A percentile compares a stretch with the other conserved stretches of the same genome.
Conservation (phyloP, 2,888 invertebrate species). For the Coelogynopora nodosa region DNA sequence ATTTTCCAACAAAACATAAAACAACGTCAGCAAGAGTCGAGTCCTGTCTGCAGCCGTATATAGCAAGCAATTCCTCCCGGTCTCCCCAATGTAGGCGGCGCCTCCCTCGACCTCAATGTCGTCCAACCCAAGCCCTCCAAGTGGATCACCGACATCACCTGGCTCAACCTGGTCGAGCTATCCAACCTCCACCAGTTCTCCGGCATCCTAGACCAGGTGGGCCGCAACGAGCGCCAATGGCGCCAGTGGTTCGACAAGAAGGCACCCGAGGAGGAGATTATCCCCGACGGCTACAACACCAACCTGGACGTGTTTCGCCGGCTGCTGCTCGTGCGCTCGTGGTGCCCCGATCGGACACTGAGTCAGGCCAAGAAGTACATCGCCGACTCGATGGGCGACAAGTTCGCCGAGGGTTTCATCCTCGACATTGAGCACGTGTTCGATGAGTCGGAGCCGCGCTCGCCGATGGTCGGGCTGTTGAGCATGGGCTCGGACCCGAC, state of each 20-base stretch:
- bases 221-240: slow-evolving; percentile 62
- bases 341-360: slow-evolving; percentile 62
- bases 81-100: slow-evolving; percentile 56
- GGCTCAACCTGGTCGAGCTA: slow-evolving; percentile 62
- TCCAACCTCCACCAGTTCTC: slow-evolving; percentile 60
- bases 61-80: slow-evolving; percentile 50
- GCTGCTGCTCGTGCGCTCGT: slow-evolving; percentile 59
- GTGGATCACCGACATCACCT: slow-evolving; percentile 63
- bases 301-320: slow-evolving; percentile 59
- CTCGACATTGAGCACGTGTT: slow-evolving; percentile 68
- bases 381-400: slow-evolving; percentile 66
- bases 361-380: slow-evolving; percentile 60
- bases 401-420: slow-evolving; percentile 68
- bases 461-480: slow-evolving; percentile 83
- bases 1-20: too few species aligned
- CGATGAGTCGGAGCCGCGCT: slow-evolving; percentile 80
- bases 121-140: slow-evolving; percentile 62
- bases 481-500: slow-evolving; percentile 94
- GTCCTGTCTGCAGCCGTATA: slow-evolving; percentile 62
- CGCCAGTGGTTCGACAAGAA: slow-evolving; percentile 62
- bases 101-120: slow-evolving; percentile 61
- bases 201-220: slow-evolving; percentile 59
- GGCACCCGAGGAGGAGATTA: slow-evolving; percentile 58
- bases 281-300: slow-evolving; percentile 63
- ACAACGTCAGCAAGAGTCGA: slow-evolving; percentile 60